phyloP scores from a whole-genome alignment of 92 coral and sea anemone genomes.

The Meandrina meandrites region DNA sequence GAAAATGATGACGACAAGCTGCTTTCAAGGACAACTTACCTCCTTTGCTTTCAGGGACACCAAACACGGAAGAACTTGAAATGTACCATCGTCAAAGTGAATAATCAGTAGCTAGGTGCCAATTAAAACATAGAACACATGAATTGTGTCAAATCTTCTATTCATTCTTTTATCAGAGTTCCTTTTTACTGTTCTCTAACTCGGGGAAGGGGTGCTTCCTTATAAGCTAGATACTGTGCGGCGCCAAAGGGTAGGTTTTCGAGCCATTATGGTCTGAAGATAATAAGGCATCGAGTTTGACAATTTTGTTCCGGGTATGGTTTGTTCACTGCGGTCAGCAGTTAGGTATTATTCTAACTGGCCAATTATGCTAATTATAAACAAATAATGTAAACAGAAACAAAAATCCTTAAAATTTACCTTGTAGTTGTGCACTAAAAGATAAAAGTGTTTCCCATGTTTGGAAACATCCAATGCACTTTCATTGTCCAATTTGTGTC shows the following conservation, averaged over 20 bases:
- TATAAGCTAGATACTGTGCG: too few species aligned
- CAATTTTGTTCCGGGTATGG: too few species aligned
- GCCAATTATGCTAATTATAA: too few species aligned
- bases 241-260: too few species aligned
- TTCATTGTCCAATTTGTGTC: slow-evolving; percentile 40
- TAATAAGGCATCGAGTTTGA: too few species aligned
- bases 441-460: slow-evolving; percentile 48
- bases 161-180: neutral
- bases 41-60: slow-evolving; percentile 63
- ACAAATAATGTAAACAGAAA: too few species aligned
- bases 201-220: too few species aligned
- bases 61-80: slow-evolving; percentile 54
- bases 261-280: too few species aligned
- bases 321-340: too few species aligned
- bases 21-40: slow-evolving; percentile 10
- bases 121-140: neutral
- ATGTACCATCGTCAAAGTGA: slow-evolving; percentile 66
- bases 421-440: slow-evolving; percentile 71
- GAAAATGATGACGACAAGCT: too few species aligned
- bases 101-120: slow-evolving; percentile 56
- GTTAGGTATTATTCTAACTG: too few species aligned
- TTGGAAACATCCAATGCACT: slow-evolving; percentile 28
- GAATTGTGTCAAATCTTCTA: neutral
- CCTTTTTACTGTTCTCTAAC: too few species aligned
- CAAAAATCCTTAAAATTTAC: slow-evolving; percentile 5